Evolutionary conservation across 2,113 vertebrate species (phyloP).

Genomic region (Oplegnathus fasciatus): DNA sequence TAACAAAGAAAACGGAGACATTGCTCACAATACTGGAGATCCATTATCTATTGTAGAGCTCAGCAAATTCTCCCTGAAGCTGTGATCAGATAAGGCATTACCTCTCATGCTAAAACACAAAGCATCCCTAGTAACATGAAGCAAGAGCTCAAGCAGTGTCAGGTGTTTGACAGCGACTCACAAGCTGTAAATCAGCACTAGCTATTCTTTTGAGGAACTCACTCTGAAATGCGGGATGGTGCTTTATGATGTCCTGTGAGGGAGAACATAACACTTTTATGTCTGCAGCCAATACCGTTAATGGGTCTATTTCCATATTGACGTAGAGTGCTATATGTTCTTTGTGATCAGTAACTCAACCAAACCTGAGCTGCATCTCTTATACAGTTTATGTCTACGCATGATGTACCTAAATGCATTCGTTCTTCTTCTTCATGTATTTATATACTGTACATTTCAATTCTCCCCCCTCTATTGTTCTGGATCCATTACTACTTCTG

Average conservation of each 20-base stretch:
- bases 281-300: neutral
- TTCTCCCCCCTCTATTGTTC: too few relatives aligned
- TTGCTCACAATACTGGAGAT: neutral
- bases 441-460: too few relatives aligned
- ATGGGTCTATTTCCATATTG: neutral
- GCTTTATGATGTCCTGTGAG: neutral
- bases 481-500: too few relatives aligned
- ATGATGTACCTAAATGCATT: neutral
- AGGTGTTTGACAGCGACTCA: neutral
- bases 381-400: neutral
- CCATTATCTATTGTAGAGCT: constrained; percentile 21
- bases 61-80: constrained; percentile 6
- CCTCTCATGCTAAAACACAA: neutral
- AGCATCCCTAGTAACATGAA: neutral
- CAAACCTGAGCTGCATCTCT: neutral
- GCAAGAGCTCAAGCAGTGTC: neutral
- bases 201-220: neutral
- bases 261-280: neutral
- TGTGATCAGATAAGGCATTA: constrained; percentile 1
- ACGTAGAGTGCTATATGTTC: neutral
- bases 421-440: too few relatives aligned
- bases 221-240: neutral
- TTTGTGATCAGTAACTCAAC: neutral
- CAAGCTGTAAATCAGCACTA: neutral
- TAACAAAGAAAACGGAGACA: constrained; percentile 7